Evolutionary conservation across 2,888 invertebrate species (phyloP), one percentile per base, ranked within the genome.

Genomic region (Mesochorus sp.): DNA sequence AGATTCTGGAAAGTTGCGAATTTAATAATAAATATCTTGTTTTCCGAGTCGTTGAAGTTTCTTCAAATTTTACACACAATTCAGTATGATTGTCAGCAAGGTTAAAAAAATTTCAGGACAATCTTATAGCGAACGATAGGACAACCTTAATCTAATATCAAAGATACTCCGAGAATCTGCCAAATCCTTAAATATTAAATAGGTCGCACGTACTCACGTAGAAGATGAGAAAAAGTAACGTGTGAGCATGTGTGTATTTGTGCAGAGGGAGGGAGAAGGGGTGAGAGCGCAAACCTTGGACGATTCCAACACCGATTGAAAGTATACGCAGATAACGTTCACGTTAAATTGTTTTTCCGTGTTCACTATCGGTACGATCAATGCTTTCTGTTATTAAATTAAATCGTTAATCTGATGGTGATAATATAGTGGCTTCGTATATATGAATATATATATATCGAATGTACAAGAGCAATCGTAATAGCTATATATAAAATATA

Each of bases 391-490:
- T 80, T 87, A 87, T 87, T 87, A 85, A 87, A 87, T 87, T 86
- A 86, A 86, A 87, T 84, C 82, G 85, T 82, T 87, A 85, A 87
- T 85, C 85, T 84, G 86, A 87, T 88, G 83, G 82, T 82, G 86
- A 85, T 86, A 85, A 86, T 86, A 84, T 85, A 86, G 85, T 82
- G 84, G 80, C 79, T 62, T 64, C 59, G 55, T 21, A 14, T 44
- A 14, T 61, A 26, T 62, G 12, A 26, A 51, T 12, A 51, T 51
- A 26, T 51, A 62, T 39, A 42, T 42, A 53, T 66, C 19, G 53
- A 14, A 47, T 24, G 51, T n/a, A 42, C 28, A 39, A 61, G 61
- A 51, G 71, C 39, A 61, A 71, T 71, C 37, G 71, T 39, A 1
- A 19, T n/a, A 24, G n/a, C 5, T 47, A 10, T 57, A 70, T 34